phyloP scores from a whole-genome alignment of 2,797 vertebrate species.

The Pogonophryne albipinna region DNA sequence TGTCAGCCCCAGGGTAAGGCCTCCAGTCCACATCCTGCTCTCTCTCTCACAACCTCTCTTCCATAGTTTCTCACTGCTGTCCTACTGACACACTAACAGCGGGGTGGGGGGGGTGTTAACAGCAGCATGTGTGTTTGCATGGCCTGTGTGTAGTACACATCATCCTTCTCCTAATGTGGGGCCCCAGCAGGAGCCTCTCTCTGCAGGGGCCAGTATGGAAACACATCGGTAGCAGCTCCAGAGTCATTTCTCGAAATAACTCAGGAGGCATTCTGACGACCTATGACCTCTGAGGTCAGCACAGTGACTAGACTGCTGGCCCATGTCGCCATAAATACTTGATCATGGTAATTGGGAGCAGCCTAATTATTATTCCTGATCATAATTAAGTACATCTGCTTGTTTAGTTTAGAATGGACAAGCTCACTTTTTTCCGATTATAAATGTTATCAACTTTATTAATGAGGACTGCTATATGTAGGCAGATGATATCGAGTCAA shows the following conservation, averaged over 20 bases:
- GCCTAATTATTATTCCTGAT: not conserved
- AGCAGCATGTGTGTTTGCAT: conserved; percentile 29
- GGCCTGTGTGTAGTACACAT: conserved; percentile 18
- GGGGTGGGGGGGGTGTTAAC: not conserved
- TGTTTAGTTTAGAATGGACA: not conserved
- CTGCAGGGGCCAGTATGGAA: not conserved
- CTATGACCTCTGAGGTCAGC: conserved; percentile 27
- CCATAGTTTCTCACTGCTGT: conserved; percentile 39
- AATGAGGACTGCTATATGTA: not conserved
- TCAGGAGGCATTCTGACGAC: conserved; percentile 9
- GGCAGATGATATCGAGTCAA: not conserved
- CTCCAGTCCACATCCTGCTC: conserved; percentile 64
- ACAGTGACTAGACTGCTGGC: conserved; percentile 4
- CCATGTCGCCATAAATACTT: too few species aligned
- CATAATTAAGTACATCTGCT: not conserved
- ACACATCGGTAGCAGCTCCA: conserved; percentile 15
- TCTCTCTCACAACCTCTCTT: conserved; percentile 42
- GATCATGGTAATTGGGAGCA: not conserved
- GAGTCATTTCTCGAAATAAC: conserved; percentile 7
- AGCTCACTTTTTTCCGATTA: not conserved
- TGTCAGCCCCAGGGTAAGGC: conserved; percentile 94
- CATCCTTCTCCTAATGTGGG: too few species aligned
- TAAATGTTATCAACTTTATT: not conserved
- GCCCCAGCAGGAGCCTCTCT: too few species aligned
- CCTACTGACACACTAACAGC: conserved; percentile 81